Evolutionary conservation across 2,888 invertebrate genomes (phyloP).

Genomic region (Melipona beecheii): DNA sequence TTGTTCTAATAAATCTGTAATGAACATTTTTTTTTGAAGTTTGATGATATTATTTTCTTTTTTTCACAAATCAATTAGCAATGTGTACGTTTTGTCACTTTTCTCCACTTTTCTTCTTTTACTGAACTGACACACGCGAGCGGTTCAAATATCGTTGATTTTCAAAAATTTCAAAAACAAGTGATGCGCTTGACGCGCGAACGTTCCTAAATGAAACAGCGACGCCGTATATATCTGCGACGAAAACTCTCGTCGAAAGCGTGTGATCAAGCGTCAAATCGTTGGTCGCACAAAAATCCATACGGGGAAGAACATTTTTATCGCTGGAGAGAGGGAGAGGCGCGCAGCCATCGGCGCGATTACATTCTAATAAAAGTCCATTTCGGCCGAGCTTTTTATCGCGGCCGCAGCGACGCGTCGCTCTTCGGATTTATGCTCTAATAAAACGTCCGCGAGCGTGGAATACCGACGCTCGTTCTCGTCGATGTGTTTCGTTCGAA

Average conservation of each 20-base stretch:
- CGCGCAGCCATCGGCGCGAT: constrained; percentile 7
- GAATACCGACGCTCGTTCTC: constrained; percentile 4
- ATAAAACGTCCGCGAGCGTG: constrained; percentile 33
- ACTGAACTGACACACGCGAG: too few species aligned
- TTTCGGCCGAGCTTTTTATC: constrained; percentile 21
- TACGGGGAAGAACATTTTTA: constrained; percentile 1
- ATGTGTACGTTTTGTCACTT: too few species aligned
- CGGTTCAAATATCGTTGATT: not conserved
- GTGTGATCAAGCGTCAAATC: constrained; percentile 9
- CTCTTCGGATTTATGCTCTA: constrained; percentile 33
- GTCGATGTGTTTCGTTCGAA: constrained; percentile 27
- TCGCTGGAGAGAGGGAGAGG: not conserved
- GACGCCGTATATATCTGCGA: not conserved
- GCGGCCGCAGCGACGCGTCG: not conserved
- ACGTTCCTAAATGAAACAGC: not conserved
- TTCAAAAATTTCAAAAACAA: not conserved
- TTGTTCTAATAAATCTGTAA: too few species aligned
- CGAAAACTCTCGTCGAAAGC: constrained; percentile 14
- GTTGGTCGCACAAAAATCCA: constrained; percentile 13
- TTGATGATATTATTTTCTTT: too few species aligned
- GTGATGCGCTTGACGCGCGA: not conserved
- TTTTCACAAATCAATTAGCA: too few species aligned
- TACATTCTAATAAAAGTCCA: constrained; percentile 41
- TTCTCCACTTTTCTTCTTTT: too few species aligned
- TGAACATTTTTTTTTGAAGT: too few species aligned